These are phyloP conservation scores for Berghia stephanieae DNA, from an alignment of 1,140 invertebrate genomes.

Conservation along the genomic window DNA sequence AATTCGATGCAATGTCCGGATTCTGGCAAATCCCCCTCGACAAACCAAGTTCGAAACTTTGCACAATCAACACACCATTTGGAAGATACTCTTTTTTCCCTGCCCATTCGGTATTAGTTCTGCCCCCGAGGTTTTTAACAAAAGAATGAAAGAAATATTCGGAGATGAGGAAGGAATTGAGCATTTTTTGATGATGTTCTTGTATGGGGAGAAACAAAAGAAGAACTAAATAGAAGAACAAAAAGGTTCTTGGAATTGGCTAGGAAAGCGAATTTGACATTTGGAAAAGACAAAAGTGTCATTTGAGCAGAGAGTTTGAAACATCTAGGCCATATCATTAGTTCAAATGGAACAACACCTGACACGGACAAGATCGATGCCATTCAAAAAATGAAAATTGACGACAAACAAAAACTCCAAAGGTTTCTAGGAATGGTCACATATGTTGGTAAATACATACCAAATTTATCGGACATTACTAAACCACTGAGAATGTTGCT, in stretches of 20 bases:
- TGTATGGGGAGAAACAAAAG: slow-evolving; percentile 27
- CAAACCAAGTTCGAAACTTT: slow-evolving; percentile 44
- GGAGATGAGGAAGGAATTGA: slow-evolving; percentile 42
- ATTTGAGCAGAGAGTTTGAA: slow-evolving; percentile 38
- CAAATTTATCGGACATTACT: slow-evolving; percentile 24
- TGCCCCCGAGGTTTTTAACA: slow-evolving; percentile 38
- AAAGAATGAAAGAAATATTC: slow-evolving; percentile 25
- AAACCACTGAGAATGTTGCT: slow-evolving; percentile 36
- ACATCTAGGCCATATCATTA: slow-evolving; percentile 35
- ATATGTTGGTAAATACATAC: slow-evolving; percentile 34
- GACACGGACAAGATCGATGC: slow-evolving; percentile 56
- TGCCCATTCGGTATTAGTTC: slow-evolving; percentile 34
- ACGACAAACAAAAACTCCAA: slow-evolving; percentile 37
- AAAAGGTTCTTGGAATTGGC: slow-evolving; percentile 45
- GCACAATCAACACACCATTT: slow-evolving; percentile 57
- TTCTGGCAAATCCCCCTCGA: slow-evolving; percentile 57
- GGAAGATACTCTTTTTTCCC: slow-evolving; percentile 36
- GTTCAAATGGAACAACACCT: slow-evolving; percentile 35
- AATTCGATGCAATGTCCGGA: slow-evolving; percentile 49
- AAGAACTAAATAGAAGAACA: slow-evolving; percentile 41
- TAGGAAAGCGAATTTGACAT: slow-evolving; percentile 40
- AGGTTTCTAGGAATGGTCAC: slow-evolving; percentile 31
- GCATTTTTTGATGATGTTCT: slow-evolving; percentile 46
- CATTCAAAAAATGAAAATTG: slow-evolving; percentile 45
- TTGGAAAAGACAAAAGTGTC: slow-evolving; percentile 63